A percentile compares a stretch with the other conserved stretches of the same genome.
These are phyloP conservation scores for Drosophila kepulauana DNA, from an alignment of 1,140 invertebrate species.

Conservation along the genomic window DNA sequence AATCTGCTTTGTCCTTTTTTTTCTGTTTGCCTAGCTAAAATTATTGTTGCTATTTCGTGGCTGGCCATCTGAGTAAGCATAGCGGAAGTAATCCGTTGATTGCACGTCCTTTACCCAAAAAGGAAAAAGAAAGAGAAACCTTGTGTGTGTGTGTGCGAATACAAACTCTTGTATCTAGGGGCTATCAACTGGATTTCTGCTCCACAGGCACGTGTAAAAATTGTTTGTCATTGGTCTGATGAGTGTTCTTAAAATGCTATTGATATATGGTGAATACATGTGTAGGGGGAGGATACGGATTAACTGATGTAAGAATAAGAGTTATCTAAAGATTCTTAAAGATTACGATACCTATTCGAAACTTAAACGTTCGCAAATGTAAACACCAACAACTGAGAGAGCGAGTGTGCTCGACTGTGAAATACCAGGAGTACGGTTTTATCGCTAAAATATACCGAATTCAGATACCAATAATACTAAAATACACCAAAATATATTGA, in stretches of 20 bases:
- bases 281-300: background rate
- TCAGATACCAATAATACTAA: no score
- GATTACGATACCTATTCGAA: background rate
- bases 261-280: constrained; percentile 34
- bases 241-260: constrained; percentile 52
- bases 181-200: constrained; percentile 39
- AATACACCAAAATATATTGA: no score
- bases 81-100: constrained; percentile 77
- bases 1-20: constrained; percentile 1
- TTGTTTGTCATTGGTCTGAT: constrained; percentile 48
- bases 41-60: constrained; percentile 45
- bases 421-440: no score
- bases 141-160: constrained; percentile 1
- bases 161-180: background rate
- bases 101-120: constrained; percentile 37
- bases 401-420: no score
- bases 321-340: background rate
- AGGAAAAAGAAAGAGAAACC: no score
- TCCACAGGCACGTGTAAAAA: constrained; percentile 42
- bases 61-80: constrained; percentile 49
- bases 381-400: background rate
- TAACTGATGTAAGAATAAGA: background rate
- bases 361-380: background rate
- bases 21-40: constrained; percentile 12
- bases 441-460: no score